Conservation (phyloP, 2,113 vertebrate genomes). For the Riparia riparia region DNA sequence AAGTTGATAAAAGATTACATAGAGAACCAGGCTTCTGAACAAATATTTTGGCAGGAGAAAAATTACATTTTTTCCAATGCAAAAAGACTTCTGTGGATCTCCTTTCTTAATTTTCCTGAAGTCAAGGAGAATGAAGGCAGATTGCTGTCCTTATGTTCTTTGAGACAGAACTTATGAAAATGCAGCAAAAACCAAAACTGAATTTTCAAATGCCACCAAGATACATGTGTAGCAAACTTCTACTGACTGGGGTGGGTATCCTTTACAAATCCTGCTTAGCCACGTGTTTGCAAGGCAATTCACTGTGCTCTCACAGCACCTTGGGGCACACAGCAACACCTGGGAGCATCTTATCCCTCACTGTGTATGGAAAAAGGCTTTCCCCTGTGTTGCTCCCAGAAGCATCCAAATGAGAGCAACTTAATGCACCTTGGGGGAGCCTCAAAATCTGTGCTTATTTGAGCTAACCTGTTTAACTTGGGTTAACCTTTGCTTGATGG, state of each 20-base stretch:
- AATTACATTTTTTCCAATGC: neutral
- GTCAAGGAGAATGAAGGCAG: neutral
- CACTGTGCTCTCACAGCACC: neutral
- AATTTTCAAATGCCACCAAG: neutral
- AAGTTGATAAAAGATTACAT: neutral
- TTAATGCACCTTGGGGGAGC: accelerated
- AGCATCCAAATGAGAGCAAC: neutral
- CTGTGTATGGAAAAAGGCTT: neutral
- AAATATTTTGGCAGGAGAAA: neutral
- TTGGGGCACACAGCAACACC: neutral
- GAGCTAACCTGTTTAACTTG: neutral
- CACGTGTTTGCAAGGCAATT: neutral
- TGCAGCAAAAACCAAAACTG: neutral
- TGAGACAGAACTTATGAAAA: neutral
- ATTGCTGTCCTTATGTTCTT: neutral
- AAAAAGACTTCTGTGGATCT: neutral
- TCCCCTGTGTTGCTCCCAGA: neutral
- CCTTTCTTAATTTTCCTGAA: neutral
- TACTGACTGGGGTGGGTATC: neutral
- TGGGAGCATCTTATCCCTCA: neutral
- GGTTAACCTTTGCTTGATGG: neutral
- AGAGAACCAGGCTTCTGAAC: neutral
- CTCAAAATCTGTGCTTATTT: neutral
- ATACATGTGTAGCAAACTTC: neutral
- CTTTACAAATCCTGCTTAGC: neutral